A percentile compares a stretch with the other conserved stretches of the same genome.
These are phyloP conservation scores for Prunella strophiata DNA, from an alignment of 2,797 vertebrate species.

Conservation along the genomic window DNA sequence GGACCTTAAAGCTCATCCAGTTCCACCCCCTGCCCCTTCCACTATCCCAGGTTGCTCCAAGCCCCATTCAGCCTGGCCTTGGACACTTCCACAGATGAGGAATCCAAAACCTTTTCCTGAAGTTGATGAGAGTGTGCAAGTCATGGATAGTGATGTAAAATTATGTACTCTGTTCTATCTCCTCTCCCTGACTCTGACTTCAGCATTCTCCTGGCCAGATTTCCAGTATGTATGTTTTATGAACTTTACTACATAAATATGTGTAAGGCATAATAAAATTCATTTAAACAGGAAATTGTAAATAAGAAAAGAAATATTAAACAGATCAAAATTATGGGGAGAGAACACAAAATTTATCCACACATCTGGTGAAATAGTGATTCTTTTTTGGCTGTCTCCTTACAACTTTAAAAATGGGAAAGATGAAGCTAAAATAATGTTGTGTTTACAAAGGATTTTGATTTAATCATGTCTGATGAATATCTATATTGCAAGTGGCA, in stretches of 20 bases:
- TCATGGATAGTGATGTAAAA: not conserved
- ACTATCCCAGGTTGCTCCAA: not conserved
- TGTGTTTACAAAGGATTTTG: not conserved
- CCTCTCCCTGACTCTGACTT: not conserved
- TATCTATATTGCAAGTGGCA: not conserved
- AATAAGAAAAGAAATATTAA: not conserved
- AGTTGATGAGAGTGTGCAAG: not conserved
- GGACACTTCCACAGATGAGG: not conserved
- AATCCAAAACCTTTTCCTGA: not conserved
- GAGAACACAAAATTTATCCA: not conserved
- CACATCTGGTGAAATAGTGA: not conserved
- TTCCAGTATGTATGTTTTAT: not conserved
- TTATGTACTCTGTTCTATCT: accelerated
- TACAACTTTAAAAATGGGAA: not conserved
- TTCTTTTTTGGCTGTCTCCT: not conserved
- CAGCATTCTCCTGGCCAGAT: not conserved
- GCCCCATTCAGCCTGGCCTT: not conserved
- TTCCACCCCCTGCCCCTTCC: not conserved
- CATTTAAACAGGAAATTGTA: not conserved
- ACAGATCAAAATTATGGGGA: not conserved
- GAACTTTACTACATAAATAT: not conserved
- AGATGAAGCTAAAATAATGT: not conserved
- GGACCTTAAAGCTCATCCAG: not conserved
- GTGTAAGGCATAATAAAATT: not conserved
- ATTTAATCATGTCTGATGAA: not conserved